Evolutionary conservation across 2,113 vertebrate genomes (phyloP).

Genomic region (Oryctolagus cuniculus): DNA sequence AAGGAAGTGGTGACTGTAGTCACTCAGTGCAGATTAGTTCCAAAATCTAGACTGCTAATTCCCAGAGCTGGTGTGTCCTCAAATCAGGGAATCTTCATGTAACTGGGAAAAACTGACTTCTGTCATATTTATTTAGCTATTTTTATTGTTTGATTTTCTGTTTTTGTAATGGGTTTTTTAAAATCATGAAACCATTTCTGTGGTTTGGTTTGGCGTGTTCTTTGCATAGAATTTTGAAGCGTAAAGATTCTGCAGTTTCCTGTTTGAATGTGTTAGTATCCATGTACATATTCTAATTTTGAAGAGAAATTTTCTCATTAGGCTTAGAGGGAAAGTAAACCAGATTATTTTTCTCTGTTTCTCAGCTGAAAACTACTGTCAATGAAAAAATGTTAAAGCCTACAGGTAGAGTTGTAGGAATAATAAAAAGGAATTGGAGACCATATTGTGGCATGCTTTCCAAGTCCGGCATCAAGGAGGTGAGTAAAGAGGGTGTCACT

Average conservation of each 20-base stretch:
- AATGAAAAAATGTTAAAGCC: conserved; percentile 90
- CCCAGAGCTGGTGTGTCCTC: not conserved
- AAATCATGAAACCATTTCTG: not conserved
- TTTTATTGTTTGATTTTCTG: not conserved
- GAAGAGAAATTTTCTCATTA: not conserved
- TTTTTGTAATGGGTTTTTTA: not conserved
- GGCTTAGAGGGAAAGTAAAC: conserved; percentile 15
- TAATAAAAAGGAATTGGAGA: conserved; percentile 98
- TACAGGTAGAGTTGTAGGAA: conserved; percentile 95
- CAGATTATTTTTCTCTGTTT: conserved; percentile 4
- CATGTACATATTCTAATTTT: not conserved
- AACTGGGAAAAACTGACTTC: not conserved
- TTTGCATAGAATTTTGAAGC: conserved; percentile 70
- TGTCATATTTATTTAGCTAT: conserved; percentile 15
- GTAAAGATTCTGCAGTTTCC: conserved; percentile 61
- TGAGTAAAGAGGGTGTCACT: conserved; percentile 71
- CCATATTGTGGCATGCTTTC: conserved; percentile 97
- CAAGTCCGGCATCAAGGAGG: conserved; percentile 96
- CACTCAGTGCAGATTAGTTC: not conserved
- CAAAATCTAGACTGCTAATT: not conserved
- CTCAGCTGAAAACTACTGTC: conserved; percentile 88
- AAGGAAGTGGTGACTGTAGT: not conserved
- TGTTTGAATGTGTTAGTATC: not conserved
- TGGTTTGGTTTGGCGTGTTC: not conserved
- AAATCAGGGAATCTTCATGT: not conserved